phyloP scores from a whole-genome alignment of 2,113 vertebrate genomes.

The Conger conger region DNA sequence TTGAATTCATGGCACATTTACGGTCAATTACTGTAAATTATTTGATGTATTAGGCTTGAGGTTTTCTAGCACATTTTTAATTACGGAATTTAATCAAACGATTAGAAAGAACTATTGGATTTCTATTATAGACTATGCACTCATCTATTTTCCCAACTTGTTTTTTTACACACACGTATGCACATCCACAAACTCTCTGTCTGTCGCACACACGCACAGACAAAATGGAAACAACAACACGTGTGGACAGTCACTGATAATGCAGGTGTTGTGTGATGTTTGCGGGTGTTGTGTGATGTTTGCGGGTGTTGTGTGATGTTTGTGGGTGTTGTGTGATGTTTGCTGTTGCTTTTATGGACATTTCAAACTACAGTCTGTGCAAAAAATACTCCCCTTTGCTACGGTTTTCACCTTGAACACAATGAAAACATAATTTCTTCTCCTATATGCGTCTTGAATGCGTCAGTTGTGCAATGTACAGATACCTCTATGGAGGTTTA shows the following conservation, averaged over 20 bases:
- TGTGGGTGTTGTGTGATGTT: too few species aligned
- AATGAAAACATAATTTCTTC: too few species aligned
- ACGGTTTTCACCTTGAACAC: neutral
- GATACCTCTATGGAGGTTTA: neutral
- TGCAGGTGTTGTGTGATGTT: too few species aligned
- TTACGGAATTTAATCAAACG: slow-evolving; percentile 18
- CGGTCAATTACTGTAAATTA: slow-evolving; percentile 8
- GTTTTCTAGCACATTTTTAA: slow-evolving; percentile 7
- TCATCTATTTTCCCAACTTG: neutral
- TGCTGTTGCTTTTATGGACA: neutral
- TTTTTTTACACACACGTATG: neutral
- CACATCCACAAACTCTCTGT: neutral
- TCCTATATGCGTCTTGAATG: too few species aligned
- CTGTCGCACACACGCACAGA: neutral
- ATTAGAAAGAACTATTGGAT: slow-evolving; percentile 9
- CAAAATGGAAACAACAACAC: too few species aligned
- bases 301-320: too few species aligned
- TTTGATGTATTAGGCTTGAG: slow-evolving; percentile 10
- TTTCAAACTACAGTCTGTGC: neutral
- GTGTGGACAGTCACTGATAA: too few species aligned
- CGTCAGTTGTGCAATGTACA: neutral
- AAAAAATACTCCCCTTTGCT: neutral
- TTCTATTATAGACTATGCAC: neutral
- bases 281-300: too few species aligned
- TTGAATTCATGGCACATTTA: neutral